These are phyloP conservation scores for Aurelia aurita DNA, from an alignment of 30 jellyfish, hydroid and myxozoan genomes.

Conservation along the genomic window DNA sequence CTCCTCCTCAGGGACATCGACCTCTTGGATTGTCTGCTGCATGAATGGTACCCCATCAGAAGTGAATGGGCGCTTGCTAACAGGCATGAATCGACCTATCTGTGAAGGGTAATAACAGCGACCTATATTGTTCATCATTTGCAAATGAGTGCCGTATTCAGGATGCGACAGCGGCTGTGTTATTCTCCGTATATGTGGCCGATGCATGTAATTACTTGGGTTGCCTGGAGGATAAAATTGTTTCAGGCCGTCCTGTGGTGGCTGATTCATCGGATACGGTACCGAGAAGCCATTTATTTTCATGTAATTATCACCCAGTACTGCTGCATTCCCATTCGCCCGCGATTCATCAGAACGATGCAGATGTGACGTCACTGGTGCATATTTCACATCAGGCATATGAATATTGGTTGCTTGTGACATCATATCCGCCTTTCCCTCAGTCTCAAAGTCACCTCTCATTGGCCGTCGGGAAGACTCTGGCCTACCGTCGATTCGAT, in stretches of 20 bases:
- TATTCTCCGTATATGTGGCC: constrained; percentile 71
- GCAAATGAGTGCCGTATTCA: constrained; percentile 66
- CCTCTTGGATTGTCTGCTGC: constrained; percentile 89
- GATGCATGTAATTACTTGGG: constrained; percentile 34
- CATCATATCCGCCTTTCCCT: constrained; percentile 14
- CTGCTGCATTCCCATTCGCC: constrained; percentile 23
- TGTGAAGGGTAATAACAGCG: constrained; percentile 68
- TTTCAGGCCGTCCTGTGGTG: constrained; percentile 25
- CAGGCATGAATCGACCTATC: constrained; percentile 70
- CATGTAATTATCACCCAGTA: constrained; percentile 27
- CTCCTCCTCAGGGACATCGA: constrained; percentile 85
- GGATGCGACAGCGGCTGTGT: constrained; percentile 61
- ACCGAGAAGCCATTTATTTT: constrained; percentile 54
- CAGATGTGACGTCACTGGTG: constrained; percentile 1
- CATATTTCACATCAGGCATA: constrained; percentile 30
- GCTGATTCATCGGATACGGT: constrained; percentile 32
- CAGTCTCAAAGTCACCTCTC: constrained; percentile 25
- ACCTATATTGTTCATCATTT: constrained; percentile 53
- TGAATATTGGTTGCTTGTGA: constrained; percentile 46
- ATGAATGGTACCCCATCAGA: constrained; percentile 70
- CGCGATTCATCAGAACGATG: constrained; percentile 39
- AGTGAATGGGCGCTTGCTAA: constrained; percentile 60
- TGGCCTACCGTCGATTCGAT: constrained; percentile 33
- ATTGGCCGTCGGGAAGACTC: constrained; percentile 25
- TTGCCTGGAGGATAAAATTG: constrained; percentile 44